Base-by-base conservation (phyloP, 2,113 vertebrate genomes). In the Xiphias gladius region DNA sequence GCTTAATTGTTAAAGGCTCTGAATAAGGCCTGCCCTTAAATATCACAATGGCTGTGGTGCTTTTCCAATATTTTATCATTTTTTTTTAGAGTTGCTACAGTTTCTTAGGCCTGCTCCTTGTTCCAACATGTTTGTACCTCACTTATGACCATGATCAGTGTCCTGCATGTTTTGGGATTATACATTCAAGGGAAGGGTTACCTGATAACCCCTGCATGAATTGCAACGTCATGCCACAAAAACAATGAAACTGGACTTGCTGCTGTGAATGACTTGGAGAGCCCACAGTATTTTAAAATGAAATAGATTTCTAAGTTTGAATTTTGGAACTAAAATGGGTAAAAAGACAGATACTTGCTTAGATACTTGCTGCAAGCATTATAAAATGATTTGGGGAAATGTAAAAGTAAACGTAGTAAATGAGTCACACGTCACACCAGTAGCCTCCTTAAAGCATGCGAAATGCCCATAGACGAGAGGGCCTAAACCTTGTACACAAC, bases 221-320 rank as follows among this genome's bases (percentile, higher is more conserved):
- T n/a, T n/a, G 30, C 50, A 65, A 39, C n/a, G 5, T 72, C 59
- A 46, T 4, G 11, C 30, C 22, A 58, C 37, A 14, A 35, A 35
- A 5, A 24, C 24, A 8, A 30, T 67, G 62, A 32, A 52, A n/a
- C n/a, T 50, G 62, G 63, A 74, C 39, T 66, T 37, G 28, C 28
- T 73, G 16, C 65, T n/a, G 67, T 55, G 57, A 57, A 32, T 9
- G 7, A 72, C 35, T 74, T 62, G 55, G 72, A 32, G 19, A 74
- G 19, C 32, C 54, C 43, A 30, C 71, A 32, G 46, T 67, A n/a
- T 13, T 70, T 61, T 61, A 9, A 28, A 64, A 24, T 43, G 3
- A 46, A 43, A 12, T 52, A 8, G 32, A 79, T 62, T 58, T 58
- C 52, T 35, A 24, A 9, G 3, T 68, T 58, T 50, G 46, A 50